Evolutionary conservation across 2,797 vertebrate species (phyloP).

Genomic region (Brachymystax lenok): DNA sequence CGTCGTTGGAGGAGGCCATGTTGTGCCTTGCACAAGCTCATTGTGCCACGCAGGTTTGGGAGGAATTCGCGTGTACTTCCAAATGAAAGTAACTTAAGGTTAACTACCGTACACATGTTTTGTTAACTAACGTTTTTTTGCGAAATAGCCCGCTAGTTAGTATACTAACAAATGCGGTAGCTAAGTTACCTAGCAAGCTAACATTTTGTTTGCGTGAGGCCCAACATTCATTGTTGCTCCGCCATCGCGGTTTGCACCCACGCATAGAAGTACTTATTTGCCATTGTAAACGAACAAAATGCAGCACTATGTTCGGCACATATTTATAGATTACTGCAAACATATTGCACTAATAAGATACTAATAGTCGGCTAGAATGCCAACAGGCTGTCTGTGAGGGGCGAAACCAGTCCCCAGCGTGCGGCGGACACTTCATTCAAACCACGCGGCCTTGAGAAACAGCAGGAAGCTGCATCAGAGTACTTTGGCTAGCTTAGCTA

Average conservation of each 20-base stretch:
- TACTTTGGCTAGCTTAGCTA: neutral
- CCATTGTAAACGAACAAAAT: neutral
- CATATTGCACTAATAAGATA: neutral
- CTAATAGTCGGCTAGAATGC: neutral
- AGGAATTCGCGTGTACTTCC: too few species aligned
- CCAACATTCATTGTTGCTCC: neutral
- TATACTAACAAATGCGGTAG: neutral
- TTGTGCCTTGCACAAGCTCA: slow-evolving; percentile 8
- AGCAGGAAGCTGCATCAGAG: slow-evolving; percentile 62
- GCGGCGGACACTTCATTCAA: slow-evolving; percentile 68
- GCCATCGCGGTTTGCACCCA: slow-evolving; percentile 3
- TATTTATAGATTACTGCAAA: neutral
- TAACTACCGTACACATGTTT: neutral
- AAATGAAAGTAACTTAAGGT: neutral
- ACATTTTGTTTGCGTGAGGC: neutral
- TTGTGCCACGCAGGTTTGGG: slow-evolving; percentile 13
- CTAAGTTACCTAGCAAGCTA: neutral
- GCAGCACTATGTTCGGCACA: neutral
- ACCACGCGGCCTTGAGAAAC: slow-evolving; percentile 78
- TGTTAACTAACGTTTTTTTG: neutral
- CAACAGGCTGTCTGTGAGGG: neutral
- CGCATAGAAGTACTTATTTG: neutral
- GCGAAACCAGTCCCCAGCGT: slow-evolving; percentile 16
- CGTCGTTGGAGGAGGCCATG: slow-evolving; percentile 1
- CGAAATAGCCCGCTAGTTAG: neutral